Conservation (phyloP, 2,888 invertebrate genomes). For the Dorcus parallelipipedus region DNA sequence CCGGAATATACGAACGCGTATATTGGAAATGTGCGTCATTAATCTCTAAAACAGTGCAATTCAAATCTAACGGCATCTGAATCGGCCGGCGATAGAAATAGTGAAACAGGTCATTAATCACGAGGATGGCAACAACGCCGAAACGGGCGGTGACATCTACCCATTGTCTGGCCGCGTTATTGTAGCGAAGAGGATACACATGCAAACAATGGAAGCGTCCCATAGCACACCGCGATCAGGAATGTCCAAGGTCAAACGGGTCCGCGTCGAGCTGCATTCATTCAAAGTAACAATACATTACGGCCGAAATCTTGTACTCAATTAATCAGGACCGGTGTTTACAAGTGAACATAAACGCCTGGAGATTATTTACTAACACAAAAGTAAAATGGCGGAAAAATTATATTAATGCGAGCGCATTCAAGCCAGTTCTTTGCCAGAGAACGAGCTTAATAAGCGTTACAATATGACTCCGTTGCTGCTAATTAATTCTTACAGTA, state of each 20-base stretch:
- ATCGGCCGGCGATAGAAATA: slow-evolving; percentile 16
- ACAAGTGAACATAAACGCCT: neutral
- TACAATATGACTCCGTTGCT: too few species aligned
- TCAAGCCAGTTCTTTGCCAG: too few species aligned
- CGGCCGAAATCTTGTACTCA: neutral
- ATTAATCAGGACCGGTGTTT: neutral
- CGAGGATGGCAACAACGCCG: slow-evolving; percentile 11
- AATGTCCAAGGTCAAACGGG: slow-evolving; percentile 5
- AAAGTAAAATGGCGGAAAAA: too few species aligned
- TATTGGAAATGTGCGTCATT: slow-evolving; percentile 6
- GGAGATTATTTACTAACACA: too few species aligned
- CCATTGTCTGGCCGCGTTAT: slow-evolving; percentile 6
- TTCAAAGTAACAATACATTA: neutral
- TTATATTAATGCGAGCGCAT: too few species aligned
- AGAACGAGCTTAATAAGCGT: too few species aligned
- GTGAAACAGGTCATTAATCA: slow-evolving; percentile 17
- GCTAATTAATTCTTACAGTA: too few species aligned
- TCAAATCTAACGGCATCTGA: slow-evolving; percentile 22
- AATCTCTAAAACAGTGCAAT: slow-evolving; percentile 24
- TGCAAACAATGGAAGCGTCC: slow-evolving; percentile 5
- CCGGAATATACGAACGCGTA: too few species aligned
- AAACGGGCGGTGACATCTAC: slow-evolving; percentile 7
- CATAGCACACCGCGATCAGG: slow-evolving; percentile 6
- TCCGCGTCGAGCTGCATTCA: neutral
- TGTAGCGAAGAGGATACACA: slow-evolving; percentile 2